A percentile compares a stretch with the other conserved stretches of the same genome.
These are phyloP conservation scores for Sminthurides aquaticus DNA, from an alignment of 2,888 invertebrate species.

Conservation along the genomic window DNA sequence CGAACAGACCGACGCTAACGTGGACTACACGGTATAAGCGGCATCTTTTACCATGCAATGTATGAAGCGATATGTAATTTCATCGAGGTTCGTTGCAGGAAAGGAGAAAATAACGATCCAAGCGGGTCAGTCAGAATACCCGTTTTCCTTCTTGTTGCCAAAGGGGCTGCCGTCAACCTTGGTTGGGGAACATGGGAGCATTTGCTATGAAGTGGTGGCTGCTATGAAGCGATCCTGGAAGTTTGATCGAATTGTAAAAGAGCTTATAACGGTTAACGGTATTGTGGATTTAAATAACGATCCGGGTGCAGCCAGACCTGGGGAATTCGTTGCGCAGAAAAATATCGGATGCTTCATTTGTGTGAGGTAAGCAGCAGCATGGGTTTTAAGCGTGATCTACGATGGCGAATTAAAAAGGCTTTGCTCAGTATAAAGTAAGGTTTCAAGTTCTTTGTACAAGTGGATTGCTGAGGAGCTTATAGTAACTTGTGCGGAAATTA, in stretches of 20 bases:
- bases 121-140: constrained; percentile 22
- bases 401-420: too few relatives aligned
- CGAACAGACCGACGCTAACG: too few relatives aligned
- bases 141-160: constrained; percentile 24
- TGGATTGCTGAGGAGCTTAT: too few relatives aligned
- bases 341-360: neutral
- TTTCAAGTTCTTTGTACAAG: too few relatives aligned
- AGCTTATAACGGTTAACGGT: constrained; percentile 26
- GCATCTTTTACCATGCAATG: too few relatives aligned
- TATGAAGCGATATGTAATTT: too few relatives aligned
- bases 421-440: too few relatives aligned
- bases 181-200: constrained; percentile 19
- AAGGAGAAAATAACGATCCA: constrained; percentile 4
- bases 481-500: too few relatives aligned
- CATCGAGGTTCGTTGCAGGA: neutral
- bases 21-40: too few relatives aligned
- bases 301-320: neutral
- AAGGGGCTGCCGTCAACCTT: constrained; percentile 25
- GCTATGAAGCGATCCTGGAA: constrained; percentile 27
- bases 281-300: constrained; percentile 28
- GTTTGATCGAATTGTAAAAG: constrained; percentile 24
- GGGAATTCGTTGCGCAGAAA: neutral
- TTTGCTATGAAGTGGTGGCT: constrained; percentile 26
- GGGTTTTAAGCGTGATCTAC: too few relatives aligned
- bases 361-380: too few relatives aligned